A percentile compares a stretch with the other conserved stretches of the same genome.
phyloP scores from a whole-genome alignment of 2,797 vertebrate genomes.

The Crossoptilon crossoptilon region DNA sequence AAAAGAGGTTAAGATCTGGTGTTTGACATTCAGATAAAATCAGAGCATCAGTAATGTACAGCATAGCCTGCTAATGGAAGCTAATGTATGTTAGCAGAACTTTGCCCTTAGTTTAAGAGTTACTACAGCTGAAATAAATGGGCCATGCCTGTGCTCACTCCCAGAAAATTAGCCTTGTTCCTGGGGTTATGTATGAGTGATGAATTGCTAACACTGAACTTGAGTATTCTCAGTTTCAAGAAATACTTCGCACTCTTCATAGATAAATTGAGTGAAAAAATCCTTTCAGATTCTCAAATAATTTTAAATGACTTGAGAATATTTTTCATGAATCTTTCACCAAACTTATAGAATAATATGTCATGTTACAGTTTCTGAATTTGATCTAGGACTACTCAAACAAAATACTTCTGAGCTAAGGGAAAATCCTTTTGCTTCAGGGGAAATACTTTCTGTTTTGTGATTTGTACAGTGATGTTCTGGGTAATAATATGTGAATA shows the following conservation, averaged over 20 bases:
- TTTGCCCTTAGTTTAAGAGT: constrained; percentile 14
- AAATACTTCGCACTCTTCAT: not conserved
- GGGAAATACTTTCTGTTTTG: not conserved
- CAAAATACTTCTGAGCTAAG: not conserved
- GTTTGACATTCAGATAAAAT: not conserved
- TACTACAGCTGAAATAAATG: constrained; percentile 25
- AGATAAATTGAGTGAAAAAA: not conserved
- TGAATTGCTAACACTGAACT: not conserved
- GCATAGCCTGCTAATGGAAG: not conserved
- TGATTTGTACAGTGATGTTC: not conserved
- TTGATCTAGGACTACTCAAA: not conserved
- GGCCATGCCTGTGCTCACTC: not conserved
- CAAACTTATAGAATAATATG: not conserved
- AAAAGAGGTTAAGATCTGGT: not conserved
- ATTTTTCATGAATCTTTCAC: not conserved
- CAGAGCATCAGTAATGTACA: not conserved
- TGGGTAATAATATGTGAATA: not conserved
- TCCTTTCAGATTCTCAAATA: not conserved
- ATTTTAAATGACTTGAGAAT: not conserved
- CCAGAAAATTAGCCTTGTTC: constrained; percentile 3
- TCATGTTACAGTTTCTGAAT: not conserved
- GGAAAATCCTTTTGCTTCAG: not conserved
- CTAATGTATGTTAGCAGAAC: not conserved
- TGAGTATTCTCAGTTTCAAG: not conserved
- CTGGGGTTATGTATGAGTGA: not conserved